A percentile compares a stretch with the other conserved stretches of the same genome.
Conservation (phyloP, 2,113 vertebrate species). For the Micronycteris hirsuta region DNA sequence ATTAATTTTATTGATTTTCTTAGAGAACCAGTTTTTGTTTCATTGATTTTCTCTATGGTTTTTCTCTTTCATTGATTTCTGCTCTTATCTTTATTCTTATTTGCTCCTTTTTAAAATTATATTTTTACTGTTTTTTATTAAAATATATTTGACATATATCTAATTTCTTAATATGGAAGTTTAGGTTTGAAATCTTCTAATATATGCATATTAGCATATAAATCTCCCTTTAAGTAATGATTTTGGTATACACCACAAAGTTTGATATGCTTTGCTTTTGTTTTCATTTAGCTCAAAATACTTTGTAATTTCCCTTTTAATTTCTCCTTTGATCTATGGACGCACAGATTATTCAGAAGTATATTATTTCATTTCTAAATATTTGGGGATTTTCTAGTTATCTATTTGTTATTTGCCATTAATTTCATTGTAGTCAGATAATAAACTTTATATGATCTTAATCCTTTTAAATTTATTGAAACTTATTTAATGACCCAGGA, state of each 20-base stretch:
- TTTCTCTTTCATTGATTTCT: neutral
- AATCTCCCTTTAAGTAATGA: neutral
- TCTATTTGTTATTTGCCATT: conserved; percentile 15
- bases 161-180: neutral
- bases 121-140: neutral
- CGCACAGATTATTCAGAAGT: neutral
- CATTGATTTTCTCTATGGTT: neutral
- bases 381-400: neutral
- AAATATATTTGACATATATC: neutral
- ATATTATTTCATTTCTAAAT: conserved; percentile 14
- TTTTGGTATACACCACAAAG: neutral
- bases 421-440: neutral
- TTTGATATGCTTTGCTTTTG: neutral
- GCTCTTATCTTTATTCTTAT: neutral
- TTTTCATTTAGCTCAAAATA: neutral
- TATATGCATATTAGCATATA: neutral
- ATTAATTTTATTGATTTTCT: neutral
- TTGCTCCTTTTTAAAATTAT: neutral
- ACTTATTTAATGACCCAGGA: neutral
- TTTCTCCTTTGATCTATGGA: neutral
- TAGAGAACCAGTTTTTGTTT: neutral
- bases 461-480: neutral
- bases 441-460: neutral
- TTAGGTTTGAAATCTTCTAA: neutral
- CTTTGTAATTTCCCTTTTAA: neutral